Base-by-base conservation (phyloP, 2,888 invertebrate genomes). In the Eurois occulta region DNA sequence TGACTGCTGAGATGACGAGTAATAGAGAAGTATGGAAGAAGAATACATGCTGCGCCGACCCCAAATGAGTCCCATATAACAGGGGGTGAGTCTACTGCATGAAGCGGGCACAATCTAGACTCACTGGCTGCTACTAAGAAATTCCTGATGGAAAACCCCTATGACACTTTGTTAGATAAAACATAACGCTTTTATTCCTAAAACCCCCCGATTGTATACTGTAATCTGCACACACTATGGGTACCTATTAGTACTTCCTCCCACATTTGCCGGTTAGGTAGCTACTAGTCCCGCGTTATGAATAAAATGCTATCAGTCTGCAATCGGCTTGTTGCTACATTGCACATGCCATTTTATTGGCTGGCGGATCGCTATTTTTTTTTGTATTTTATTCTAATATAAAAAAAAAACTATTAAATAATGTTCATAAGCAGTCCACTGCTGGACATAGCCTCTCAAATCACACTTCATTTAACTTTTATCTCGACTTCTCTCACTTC, bases 321-420 rank as follows among this genome's bases (percentile, higher is more conserved):
- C 52, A 52, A 62, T 5, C 7, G 48, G 24, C 52, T 35, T 35
- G 60, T 62, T 52, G 62, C 7, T 35, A 28, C 16, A 77, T 62
- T 78, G 75, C 77, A 78, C 77, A 81, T 74, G 52, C 81, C 41
- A 52, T 62, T 81, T 78, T 62, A 43, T 16, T 58, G 43, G 35
- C 21, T 43, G 46, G 21, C 11, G n/a, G 18, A 28, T 43, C 24
- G 7, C 10, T 32, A 58, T 28, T 38, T 21, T 32, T 38, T 46
- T 7, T 46, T 5, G 0, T 35, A 13, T 21, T n/a, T 46, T 4
- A 28, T 13, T 58, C n/a, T 24, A 55, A 13, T n/a, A 18, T 1
- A 3, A 35, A n/a, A 11, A 11, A 32, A 6, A 6, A 18, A 24
- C 0, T 18, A 1, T 60, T 28, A 5, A 13, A n/a, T n/a, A n/a